These are phyloP conservation scores for Didymodactylos carnosus DNA, from an alignment of 2,888 invertebrate species.

Conservation along the genomic window DNA sequence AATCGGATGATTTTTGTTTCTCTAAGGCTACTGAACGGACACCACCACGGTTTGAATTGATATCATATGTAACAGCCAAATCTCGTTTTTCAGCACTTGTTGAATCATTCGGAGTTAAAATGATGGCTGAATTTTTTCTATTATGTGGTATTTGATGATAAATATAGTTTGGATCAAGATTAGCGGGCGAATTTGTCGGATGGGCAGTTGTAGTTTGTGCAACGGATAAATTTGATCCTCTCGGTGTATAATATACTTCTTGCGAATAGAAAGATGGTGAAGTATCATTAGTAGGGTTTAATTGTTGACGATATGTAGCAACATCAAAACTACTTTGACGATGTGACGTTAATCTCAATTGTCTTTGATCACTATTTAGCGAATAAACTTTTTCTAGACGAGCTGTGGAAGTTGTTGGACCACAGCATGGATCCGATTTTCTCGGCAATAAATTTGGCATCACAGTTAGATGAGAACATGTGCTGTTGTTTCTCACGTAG, in stretches of 20 bases:
- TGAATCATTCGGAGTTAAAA: too few relatives aligned
- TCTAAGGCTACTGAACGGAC: too few relatives aligned
- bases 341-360: not conserved
- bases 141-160: too few relatives aligned
- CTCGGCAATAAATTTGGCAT: not conserved
- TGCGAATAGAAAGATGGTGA: not conserved
- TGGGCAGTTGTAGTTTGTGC: not conserved
- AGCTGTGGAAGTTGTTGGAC: too few relatives aligned
- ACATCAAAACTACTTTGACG: not conserved
- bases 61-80: too few relatives aligned
- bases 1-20: too few relatives aligned
- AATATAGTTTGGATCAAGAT: too few relatives aligned
- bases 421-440: too few relatives aligned
- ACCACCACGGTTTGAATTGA: too few relatives aligned
- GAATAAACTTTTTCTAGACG: not conserved
- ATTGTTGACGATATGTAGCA: too few relatives aligned
- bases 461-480: not conserved
- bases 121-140: too few relatives aligned
- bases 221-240: not conserved
- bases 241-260: not conserved
- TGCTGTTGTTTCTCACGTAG: not conserved
- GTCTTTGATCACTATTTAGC: not conserved
- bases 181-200: not conserved
- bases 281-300: not conserved
- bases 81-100: too few relatives aligned